phyloP scores from a whole-genome alignment of 2,888 invertebrate species.

The Plagodis pulveraria region DNA sequence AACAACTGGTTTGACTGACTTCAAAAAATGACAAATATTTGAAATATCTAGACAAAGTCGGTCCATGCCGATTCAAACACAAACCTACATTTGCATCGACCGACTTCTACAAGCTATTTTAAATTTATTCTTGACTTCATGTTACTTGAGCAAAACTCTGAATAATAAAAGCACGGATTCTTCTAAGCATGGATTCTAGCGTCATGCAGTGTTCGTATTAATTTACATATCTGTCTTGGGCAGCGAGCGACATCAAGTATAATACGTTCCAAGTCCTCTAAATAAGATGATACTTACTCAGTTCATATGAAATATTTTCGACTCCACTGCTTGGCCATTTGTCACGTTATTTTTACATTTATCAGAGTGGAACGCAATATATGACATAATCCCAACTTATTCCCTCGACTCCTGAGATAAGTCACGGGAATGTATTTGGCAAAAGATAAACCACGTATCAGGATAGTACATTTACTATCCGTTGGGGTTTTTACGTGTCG shows the following conservation, averaged over 20 bases:
- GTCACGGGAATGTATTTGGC: constrained; percentile 45
- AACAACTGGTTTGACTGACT: too few relatives aligned
- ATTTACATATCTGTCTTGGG: constrained; percentile 14
- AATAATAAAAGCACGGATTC: constrained; percentile 27
- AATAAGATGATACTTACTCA: too few relatives aligned
- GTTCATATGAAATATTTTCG: constrained; percentile 18
- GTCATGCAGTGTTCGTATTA: constrained; percentile 11
- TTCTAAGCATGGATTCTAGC: constrained; percentile 4
- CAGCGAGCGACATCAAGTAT: constrained; percentile 18
- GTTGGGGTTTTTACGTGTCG: constrained; percentile 31
- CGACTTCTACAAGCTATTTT: too few relatives aligned
- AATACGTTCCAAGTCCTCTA: not conserved
- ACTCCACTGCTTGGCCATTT: constrained; percentile 37
- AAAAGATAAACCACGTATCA: constrained; percentile 42
- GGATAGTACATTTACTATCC: constrained; percentile 26
- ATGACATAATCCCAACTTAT: constrained; percentile 48
- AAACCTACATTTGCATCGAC: too few relatives aligned
- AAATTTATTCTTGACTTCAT: too few relatives aligned
- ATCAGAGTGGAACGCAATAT: constrained; percentile 41
- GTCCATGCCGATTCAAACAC: too few relatives aligned
- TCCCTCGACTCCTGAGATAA: constrained; percentile 43
- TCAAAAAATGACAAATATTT: too few relatives aligned
- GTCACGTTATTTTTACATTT: constrained; percentile 51
- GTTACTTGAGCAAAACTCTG: constrained; percentile 17
- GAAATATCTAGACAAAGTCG: too few relatives aligned